Evolutionary conservation across 2,113 vertebrate genomes (phyloP), one percentile per base, ranked within the genome.

Genomic region (Candoia aspera): DNA sequence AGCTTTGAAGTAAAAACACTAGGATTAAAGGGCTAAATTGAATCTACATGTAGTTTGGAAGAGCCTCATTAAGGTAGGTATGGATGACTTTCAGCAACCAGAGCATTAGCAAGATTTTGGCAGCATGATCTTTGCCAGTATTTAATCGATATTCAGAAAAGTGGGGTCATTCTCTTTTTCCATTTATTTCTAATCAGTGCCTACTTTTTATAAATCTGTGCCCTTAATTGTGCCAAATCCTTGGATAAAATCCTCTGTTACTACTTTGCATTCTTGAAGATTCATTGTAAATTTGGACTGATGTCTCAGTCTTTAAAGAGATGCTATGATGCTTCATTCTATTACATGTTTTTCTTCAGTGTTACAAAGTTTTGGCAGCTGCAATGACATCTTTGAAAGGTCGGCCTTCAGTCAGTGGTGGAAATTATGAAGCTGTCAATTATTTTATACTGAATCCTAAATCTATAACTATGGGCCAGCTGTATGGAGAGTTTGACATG

Each of bases 391-490:
- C 96, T 6, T 96, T 99, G 92, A 97, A 98, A 96, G 99, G 98
- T 89, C 97, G 98, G 94, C 98, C 98, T 0, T 98, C 98, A 88
- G 97, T 98, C 94, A 98, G 98, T 0, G 98, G 99, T 2, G 98
- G 98, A 19, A 96, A 97, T 92, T 99, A 99, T 0, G 98, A 99
- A 95, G 96, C 96, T 0, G 98, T 99, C 95, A 97, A 93, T 21
- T 98, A 96, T 86, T 98, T 97, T 21, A 96, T 99, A 54, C 97
- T 99, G 96, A 99, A 99, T 97, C 99, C 99, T 92, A 99, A 99
- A 96, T 99, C 99, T 91, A 98, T 99, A 97, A 99, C 98, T 8
- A 99, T 99, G 98, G 99, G 98, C 21, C 99, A 99, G 96, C 98
- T 99, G 53, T 99, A 99, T 0, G 99, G 99, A 92, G 98, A 99